phyloP scores from a whole-genome alignment of 2,113 vertebrate species.

The Dermatemys mawii region DNA sequence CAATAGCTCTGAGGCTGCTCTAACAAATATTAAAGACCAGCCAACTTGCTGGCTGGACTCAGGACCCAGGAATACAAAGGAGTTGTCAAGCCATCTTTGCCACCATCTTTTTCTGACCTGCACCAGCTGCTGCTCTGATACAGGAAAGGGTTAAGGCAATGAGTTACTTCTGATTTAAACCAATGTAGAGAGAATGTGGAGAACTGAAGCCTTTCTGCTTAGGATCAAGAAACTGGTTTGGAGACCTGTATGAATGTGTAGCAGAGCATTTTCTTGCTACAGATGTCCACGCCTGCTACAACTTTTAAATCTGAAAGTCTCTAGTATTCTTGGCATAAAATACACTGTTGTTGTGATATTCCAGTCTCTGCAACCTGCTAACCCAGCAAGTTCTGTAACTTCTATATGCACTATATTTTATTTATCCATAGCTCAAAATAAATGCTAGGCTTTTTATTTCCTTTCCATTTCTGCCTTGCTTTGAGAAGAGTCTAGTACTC shows the following conservation, averaged over 20 bases:
- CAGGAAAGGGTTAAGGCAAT: neutral
- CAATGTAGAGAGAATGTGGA: neutral
- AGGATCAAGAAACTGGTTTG: neutral
- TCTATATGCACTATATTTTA: slow-evolving; percentile 58
- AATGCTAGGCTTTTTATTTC: slow-evolving; percentile 17
- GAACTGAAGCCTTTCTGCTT: neutral
- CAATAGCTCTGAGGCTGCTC: neutral
- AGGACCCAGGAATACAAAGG: neutral
- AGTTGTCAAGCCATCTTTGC: neutral
- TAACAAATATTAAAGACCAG: neutral
- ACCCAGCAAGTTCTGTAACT: slow-evolving; percentile 41
- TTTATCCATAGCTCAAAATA: slow-evolving; percentile 38
- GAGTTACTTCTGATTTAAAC: neutral
- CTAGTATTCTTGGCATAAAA: slow-evolving; percentile 40
- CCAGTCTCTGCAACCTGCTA: slow-evolving; percentile 51
- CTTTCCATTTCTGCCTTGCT: slow-evolving; percentile 19
- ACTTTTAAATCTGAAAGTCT: slow-evolving; percentile 46
- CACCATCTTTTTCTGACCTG: neutral
- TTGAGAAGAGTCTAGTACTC: neutral
- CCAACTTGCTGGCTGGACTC: neutral
- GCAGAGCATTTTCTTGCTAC: slow-evolving; percentile 22
- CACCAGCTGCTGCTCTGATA: neutral
- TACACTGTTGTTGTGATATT: slow-evolving; percentile 49
- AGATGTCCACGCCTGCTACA: neutral
- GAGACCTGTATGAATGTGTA: neutral